Evolutionary conservation across 2,797 vertebrate genomes (phyloP).

Genomic region (Prionace glauca): DNA sequence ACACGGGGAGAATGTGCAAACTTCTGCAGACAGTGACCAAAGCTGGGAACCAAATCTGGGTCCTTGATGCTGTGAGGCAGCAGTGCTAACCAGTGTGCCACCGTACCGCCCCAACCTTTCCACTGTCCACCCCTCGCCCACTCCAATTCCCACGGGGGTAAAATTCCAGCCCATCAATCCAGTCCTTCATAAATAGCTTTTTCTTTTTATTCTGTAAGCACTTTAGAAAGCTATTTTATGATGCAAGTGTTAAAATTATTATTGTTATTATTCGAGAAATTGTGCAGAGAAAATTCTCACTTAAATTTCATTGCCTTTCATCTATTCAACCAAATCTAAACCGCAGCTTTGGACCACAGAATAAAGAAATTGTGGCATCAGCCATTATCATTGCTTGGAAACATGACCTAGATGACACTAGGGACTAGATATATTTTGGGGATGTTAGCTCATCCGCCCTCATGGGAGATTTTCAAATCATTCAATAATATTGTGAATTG

Average conservation of each 20-base stretch:
- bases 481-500: not conserved
- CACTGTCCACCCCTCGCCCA: too few species aligned
- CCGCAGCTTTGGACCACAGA: not conserved
- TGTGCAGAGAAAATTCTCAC: not conserved
- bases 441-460: not conserved
- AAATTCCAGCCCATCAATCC: not conserved
- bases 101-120: too few species aligned
- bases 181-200: not conserved
- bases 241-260: not conserved
- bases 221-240: not conserved
- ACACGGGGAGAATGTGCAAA: too few species aligned
- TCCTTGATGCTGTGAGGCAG: too few species aligned
- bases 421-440: not conserved
- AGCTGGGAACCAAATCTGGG: too few species aligned
- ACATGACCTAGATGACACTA: not conserved
- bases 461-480: not conserved
- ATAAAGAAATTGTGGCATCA: not conserved
- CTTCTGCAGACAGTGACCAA: too few species aligned
- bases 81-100: too few species aligned
- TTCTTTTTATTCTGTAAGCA: not conserved
- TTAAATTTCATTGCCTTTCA: not conserved
- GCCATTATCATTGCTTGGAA: not conserved
- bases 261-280: not conserved
- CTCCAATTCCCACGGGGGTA: too few species aligned
- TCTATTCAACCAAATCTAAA: not conserved